phyloP scores from a whole-genome alignment of 1,140 invertebrate genomes.

The Adelges cooleyi region DNA sequence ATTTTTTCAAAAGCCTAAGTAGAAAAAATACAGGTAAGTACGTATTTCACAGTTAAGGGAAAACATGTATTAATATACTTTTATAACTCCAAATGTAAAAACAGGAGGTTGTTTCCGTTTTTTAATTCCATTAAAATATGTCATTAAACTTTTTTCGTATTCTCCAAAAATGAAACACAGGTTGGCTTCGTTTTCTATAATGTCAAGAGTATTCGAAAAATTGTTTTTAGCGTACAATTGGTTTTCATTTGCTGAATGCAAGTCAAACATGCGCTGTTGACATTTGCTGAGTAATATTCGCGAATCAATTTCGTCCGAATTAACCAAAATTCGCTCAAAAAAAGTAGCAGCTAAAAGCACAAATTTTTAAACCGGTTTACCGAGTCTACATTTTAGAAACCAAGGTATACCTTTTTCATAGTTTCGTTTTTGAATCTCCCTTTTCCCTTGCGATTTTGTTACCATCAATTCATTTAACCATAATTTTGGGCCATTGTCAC shows the following conservation, averaged over 20 bases:
- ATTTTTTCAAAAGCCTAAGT: not conserved
- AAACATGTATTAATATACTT: not conserved
- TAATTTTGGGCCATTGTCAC: not conserved
- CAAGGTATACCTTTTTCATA: slow-evolving; percentile 6
- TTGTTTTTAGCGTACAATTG: not conserved
- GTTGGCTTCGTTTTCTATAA: not conserved
- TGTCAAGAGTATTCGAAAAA: not conserved
- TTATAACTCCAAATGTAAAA: not conserved
- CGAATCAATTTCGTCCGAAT: not conserved
- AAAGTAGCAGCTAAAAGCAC: not conserved
- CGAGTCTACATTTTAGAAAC: not conserved
- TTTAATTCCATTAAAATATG: not conserved
- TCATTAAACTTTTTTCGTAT: not conserved
- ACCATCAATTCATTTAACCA: not conserved
- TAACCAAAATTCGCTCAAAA: not conserved
- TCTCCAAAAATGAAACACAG: not conserved
- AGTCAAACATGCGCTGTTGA: not conserved
- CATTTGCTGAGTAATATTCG: slow-evolving; percentile 9
- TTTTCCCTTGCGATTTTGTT: not conserved
- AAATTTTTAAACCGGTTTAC: not conserved
- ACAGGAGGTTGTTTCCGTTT: not conserved
- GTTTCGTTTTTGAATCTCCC: not conserved
- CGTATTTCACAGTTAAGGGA: not conserved
- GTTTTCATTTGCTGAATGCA: not conserved
- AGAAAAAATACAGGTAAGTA: not conserved